Evolutionary conservation across 2,888 invertebrate species (phyloP), one percentile per base, ranked within the genome.

Genomic region (Chaitophorus viminalis): DNA sequence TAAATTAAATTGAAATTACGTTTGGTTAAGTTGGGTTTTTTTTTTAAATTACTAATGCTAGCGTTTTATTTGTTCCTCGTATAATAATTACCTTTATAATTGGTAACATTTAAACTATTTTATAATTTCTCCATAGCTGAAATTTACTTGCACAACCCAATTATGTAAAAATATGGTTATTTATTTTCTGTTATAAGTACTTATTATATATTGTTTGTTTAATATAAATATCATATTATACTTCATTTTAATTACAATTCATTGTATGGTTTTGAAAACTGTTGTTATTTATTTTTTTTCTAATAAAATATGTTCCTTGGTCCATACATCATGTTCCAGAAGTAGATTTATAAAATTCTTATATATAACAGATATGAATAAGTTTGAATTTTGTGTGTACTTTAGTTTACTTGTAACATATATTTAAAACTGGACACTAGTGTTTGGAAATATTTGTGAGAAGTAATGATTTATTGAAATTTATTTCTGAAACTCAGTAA

Each of bases 21-120:
- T n/a, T n/a, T n/a, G n/a, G n/a, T n/a, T n/a, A 52, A 52, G 25
- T 70, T 46, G 46, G 82, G 70, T 72, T 52, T 11, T 82, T 18
- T 82, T 82, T 54, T 21, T 33, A 54, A 77, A 21, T 18, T 54
- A 8, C 52, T 31, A 4, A 25, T 33, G n/a, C 31, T 17, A 68
- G 68, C 8, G 33, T 82, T 72, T 74, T 29, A 60, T 75, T 83
- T 83, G 74, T 83, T 83, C 74, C 82, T 82, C 29, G 8, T 31
- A 5, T 68, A 68, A 68, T 82, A 33, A n/a, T 83, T 36, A 3
- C 60, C 25, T 75, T 39, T 60, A 65, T 75, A 75, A 65, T 75
- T 4, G 29, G 29, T 75, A 21, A 65, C 25, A 75, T 31, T 60
- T 72, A n/a, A 68, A 31, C 29, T 70, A 52, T 54, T 82, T n/a